phyloP scores from a whole-genome alignment of 1,140 invertebrate species.

The Amphibalanus amphitrite region DNA sequence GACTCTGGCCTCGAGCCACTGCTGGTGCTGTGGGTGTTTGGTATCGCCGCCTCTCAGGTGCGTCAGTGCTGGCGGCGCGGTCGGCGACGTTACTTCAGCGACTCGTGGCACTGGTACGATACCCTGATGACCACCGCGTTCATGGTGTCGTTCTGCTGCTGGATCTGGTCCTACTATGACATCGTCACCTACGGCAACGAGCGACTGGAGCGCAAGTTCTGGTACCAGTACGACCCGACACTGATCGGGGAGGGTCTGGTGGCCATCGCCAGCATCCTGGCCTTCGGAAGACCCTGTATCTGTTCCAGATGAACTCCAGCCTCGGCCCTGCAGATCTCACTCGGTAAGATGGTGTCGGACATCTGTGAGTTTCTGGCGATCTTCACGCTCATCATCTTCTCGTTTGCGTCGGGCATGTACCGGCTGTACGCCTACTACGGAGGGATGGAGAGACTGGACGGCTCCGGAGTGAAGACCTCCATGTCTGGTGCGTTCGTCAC shows the following conservation, averaged over 20 bases:
- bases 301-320: conserved; percentile 81
- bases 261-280: conserved; percentile 87
- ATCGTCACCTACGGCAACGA: conserved; percentile 23
- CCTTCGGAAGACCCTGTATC: conserved; percentile 61
- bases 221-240: no score
- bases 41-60: conserved; percentile 26
- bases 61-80: not conserved
- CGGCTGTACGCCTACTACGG: not conserved
- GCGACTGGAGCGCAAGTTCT: conserved; percentile 39
- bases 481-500: not conserved
- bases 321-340: conserved; percentile 67
- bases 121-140: not conserved
- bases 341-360: conserved; percentile 69
- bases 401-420: conserved; percentile 63
- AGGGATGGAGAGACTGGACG: not conserved
- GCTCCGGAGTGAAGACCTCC: not conserved
- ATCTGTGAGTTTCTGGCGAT: conserved; percentile 78
- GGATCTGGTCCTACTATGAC: not conserved
- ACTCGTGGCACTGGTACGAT: not conserved
- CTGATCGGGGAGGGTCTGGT: conserved; percentile 86
- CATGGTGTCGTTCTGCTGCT: not conserved
- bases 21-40: conserved; percentile 32
- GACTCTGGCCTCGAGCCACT: conserved; percentile 29
- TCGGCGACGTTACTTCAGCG: not conserved
- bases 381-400: conserved; percentile 60